Conservation (phyloP, 1,140 invertebrate genomes). For the Anastrepha obliqua region DNA sequence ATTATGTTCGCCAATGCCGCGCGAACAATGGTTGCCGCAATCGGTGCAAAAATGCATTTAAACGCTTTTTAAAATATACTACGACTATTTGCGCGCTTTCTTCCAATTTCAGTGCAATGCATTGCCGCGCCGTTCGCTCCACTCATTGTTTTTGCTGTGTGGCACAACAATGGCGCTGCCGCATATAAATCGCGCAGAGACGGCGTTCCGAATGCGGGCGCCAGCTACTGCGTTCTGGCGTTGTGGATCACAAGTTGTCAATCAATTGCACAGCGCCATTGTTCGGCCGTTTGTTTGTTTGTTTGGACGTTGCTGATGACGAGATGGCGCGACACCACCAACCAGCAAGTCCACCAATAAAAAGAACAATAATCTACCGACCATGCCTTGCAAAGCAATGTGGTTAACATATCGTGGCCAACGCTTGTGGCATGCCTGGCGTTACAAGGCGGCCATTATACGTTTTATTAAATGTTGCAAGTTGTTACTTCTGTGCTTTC, state of each 20-base stretch:
- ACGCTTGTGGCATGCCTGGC: background rate
- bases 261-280: slow-evolving; percentile 59
- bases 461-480: slow-evolving; percentile 32
- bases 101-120: slow-evolving; percentile 4
- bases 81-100: background rate
- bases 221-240: slow-evolving; percentile 15
- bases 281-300: slow-evolving; percentile 42
- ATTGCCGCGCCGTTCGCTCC: background rate
- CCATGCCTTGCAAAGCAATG: slow-evolving; percentile 26
- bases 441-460: slow-evolving; percentile 43
- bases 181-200: slow-evolving; percentile 47
- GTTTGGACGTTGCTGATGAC: slow-evolving; percentile 54
- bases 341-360: background rate
- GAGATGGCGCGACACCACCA: slow-evolving; percentile 55
- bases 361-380: background rate
- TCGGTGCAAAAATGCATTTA: slow-evolving; percentile 47
- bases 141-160: slow-evolving; percentile 17
- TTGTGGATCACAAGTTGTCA: slow-evolving; percentile 57
- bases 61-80: slow-evolving; percentile 39
- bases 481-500: background rate
- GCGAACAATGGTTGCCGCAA: slow-evolving; percentile 35
- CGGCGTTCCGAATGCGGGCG: slow-evolving; percentile 33
- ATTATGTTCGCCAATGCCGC: slow-evolving; percentile 57
- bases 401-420: slow-evolving; percentile 30
- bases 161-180: slow-evolving; percentile 56